Conservation (phyloP, 2,888 invertebrate genomes). For the Electrophaes corylata region DNA sequence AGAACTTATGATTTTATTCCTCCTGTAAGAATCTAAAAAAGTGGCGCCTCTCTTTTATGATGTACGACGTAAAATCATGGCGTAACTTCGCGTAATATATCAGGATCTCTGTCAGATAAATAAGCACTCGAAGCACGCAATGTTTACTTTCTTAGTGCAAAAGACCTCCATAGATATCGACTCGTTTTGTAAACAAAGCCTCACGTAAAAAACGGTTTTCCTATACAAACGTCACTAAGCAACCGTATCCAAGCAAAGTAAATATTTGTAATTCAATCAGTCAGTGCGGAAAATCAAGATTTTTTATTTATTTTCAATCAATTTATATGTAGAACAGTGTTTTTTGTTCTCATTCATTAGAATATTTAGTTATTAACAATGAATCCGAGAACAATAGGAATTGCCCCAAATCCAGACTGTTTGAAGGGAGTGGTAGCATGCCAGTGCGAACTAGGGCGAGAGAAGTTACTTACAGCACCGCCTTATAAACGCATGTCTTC, state of each 20-base stretch:
- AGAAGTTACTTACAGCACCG: slow-evolving; percentile 75
- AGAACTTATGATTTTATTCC: too few species aligned
- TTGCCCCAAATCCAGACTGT: slow-evolving; percentile 57
- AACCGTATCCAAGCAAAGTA: slow-evolving; percentile 56
- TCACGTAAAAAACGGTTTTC: not conserved
- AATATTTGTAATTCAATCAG: slow-evolving; percentile 36
- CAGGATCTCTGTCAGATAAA: too few species aligned
- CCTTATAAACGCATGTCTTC: slow-evolving; percentile 58
- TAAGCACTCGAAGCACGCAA: not conserved
- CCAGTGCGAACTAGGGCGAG: slow-evolving; percentile 76
- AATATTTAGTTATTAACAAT: slow-evolving; percentile 38
- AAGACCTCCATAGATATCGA: not conserved
- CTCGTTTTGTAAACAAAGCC: not conserved
- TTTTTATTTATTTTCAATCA: slow-evolving; percentile 36
- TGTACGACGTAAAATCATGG: not conserved
- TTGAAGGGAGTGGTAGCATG: slow-evolving; percentile 60
- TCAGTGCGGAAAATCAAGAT: slow-evolving; percentile 30
- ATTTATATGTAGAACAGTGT: slow-evolving; percentile 26
- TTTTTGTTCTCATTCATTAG: slow-evolving; percentile 6
- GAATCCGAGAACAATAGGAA: slow-evolving; percentile 55
- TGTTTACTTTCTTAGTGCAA: not conserved
- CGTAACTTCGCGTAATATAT: too few species aligned
- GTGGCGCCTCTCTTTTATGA: too few species aligned
- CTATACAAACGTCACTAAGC: slow-evolving; percentile 43
- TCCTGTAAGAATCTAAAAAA: too few species aligned